Percentiles rank a stretch among this genome's conserved stretches.
phyloP scores from a whole-genome alignment of 53 echinoderm and acorn worm genomes.

The Hippasteria phrygiana region DNA sequence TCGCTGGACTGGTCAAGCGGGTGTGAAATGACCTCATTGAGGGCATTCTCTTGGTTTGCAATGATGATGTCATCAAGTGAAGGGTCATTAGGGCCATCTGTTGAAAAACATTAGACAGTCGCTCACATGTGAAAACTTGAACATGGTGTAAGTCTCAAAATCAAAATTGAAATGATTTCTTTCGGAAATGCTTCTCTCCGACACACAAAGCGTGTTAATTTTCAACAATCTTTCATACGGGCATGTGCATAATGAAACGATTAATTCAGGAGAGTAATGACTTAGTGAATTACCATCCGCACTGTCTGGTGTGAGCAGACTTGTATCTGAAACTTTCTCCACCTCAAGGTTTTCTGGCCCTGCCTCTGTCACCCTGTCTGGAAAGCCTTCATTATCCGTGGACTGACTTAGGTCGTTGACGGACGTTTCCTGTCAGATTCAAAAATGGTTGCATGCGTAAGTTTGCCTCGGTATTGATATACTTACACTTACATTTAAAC shows the following conservation, averaged over 20 bases:
- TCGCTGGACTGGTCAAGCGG: slow-evolving; percentile 78
- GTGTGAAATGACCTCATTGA: slow-evolving; percentile 90
- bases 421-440: slow-evolving; percentile 60
- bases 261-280: too few species aligned
- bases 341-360: slow-evolving; percentile 71
- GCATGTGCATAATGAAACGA: too few species aligned
- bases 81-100: slow-evolving; percentile 95
- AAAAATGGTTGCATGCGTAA: too few species aligned
- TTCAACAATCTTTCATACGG: too few species aligned
- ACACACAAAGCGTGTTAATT: too few species aligned
- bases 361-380: slow-evolving; percentile 88
- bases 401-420: slow-evolving; percentile 66
- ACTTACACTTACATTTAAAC: too few species aligned
- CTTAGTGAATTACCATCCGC: slow-evolving; percentile 83
- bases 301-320: slow-evolving; percentile 69
- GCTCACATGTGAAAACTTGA: neutral
- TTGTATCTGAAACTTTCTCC: slow-evolving; percentile 13
- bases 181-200: too few species aligned
- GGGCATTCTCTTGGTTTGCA: slow-evolving; percentile 75
- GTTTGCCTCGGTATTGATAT: too few species aligned
- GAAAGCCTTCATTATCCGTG: slow-evolving; percentile 72
- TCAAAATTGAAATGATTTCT: neutral
- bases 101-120: neutral
- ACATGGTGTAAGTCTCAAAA: neutral
- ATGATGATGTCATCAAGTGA: slow-evolving; percentile 83